Evolutionary conservation across 2,797 vertebrate genomes (phyloP).

Genomic region (Neosalanx taihuensis): DNA sequence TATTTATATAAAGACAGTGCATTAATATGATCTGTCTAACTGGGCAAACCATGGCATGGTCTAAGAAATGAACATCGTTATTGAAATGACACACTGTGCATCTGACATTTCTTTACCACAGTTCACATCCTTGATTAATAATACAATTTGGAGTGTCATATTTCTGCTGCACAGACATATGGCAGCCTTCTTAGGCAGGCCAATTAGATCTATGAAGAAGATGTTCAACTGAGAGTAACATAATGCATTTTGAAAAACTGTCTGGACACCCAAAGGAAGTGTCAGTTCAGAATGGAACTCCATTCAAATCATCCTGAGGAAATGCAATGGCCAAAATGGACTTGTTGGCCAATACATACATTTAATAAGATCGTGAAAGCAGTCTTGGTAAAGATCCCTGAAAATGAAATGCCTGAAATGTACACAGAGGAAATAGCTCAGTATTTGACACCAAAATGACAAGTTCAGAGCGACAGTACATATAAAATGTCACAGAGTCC

Average conservation of each 20-base stretch:
- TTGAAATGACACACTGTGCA: not conserved
- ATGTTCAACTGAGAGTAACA: slow-evolving; percentile 55
- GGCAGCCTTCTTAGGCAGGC: slow-evolving; percentile 56
- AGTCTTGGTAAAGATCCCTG: slow-evolving; percentile 1
- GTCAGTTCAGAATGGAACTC: slow-evolving; percentile 57
- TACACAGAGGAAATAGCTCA: not conserved
- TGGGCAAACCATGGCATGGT: not conserved
- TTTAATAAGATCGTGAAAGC: slow-evolving; percentile 29
- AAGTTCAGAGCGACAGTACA: not conserved
- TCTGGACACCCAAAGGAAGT: slow-evolving; percentile 53
- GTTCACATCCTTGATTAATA: not conserved
- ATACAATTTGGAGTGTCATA: not conserved
- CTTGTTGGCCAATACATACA: slow-evolving; percentile 33
- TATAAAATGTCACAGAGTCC: not conserved
- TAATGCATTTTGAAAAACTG: slow-evolving; percentile 55
- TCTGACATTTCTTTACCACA: no score
- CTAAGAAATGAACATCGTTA: not conserved
- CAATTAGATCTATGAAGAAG: slow-evolving; percentile 64
- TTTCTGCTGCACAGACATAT: not conserved
- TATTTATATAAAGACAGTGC: no score
- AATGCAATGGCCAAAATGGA: slow-evolving; percentile 20
- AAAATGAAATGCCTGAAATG: slow-evolving; percentile 1
- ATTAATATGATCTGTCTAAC: no score
- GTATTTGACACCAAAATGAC: not conserved
- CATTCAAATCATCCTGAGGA: slow-evolving; percentile 50